Base-by-base conservation (phyloP, 2,797 vertebrate species). In the Nannoperca obscura region DNA sequence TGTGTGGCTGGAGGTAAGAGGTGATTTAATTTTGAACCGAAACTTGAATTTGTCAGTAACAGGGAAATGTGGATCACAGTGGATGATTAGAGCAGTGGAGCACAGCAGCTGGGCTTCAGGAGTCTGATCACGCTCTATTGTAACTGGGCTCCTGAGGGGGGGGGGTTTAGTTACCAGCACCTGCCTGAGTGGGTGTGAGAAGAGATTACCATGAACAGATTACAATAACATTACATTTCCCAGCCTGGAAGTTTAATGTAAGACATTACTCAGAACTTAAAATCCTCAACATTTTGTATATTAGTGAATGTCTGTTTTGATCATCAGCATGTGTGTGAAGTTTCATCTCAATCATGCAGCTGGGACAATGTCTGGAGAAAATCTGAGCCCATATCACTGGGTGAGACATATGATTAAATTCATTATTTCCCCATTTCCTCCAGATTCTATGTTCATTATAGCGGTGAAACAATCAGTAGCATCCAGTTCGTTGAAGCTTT, bases 171-270 rank as follows among this genome's bases (percentile, higher is more conserved):
- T 90, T 86, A 86, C 89, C 66, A 73, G 71, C 91, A 93, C 90
- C 90, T 92, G 90, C 82, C 84, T 86, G 90, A 89, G 93, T 93
- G 92, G 92, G 91, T 71, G 92, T 92, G 88, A 86, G 90, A 92
- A 88, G 81, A 84, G 71, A 88, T 59, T 52, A 69, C 38, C 66
- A 58, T 67, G 76, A 84, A 80, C 85, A 82, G 78, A 87, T 84
- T 76, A 84, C 61, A 91, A 90, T 71, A 89, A 87, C 86, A 86
- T 85, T 19, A 83, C 55, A 81, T 78, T 81, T 73, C 66, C 72
- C 69, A 55, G 70, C 49, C 67, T 63, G 47, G 30, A 66, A 64
- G 42, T 73, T 62, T n/a, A 49, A 42, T 73, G 38, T 58, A 69
- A 81, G 78, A 75, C 75, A 53, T 73, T 40, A 52, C 38, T 65